Conservation (phyloP, 2,797 vertebrate genomes). For the Sebastiscus albofasciatus region DNA sequence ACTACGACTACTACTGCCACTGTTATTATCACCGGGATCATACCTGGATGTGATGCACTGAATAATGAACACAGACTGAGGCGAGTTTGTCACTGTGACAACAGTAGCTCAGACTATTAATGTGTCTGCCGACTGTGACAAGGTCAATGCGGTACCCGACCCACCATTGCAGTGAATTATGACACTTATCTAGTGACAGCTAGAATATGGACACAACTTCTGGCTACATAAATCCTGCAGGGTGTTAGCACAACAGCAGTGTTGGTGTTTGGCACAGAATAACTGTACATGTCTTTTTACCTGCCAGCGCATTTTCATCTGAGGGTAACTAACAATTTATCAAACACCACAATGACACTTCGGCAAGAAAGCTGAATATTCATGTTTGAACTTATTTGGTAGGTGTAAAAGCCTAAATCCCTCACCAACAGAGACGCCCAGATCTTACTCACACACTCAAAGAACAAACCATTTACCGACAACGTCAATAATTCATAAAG, state of each 20-base stretch:
- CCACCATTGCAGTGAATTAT: neutral
- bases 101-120: conserved; percentile 43
- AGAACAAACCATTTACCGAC: neutral
- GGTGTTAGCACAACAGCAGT: neutral
- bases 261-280: neutral
- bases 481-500: conserved; percentile 12
- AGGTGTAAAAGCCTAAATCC: neutral
- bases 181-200: neutral
- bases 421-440: neutral
- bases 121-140: conserved; percentile 20
- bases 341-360: neutral
- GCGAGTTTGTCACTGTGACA: conserved; percentile 47
- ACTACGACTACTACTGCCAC: neutral
- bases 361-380: neutral
- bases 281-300: neutral
- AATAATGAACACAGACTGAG: conserved; percentile 28
- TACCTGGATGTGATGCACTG: conserved; percentile 2
- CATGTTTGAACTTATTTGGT: neutral
- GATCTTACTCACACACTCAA: neutral
- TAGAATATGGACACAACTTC: neutral
- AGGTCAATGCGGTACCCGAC: conserved; percentile 12
- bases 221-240: neutral
- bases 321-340: neutral
- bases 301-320: neutral
- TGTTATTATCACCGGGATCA: neutral